Conservation (phyloP, 2,113 vertebrate species). For the Callionymus lyra region DNA sequence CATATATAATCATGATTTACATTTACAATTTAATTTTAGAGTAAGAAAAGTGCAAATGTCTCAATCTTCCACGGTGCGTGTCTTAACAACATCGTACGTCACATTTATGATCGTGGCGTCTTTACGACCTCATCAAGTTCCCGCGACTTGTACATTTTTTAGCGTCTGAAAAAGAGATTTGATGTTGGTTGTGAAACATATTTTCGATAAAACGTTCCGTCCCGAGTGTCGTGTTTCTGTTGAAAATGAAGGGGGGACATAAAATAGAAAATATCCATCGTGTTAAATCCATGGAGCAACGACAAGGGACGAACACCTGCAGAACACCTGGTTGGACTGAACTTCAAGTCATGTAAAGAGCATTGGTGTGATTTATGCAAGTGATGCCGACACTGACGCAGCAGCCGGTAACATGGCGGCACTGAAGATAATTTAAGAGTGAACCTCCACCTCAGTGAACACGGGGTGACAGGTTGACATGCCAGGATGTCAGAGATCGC, state of each 20-base stretch:
- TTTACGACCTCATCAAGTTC: no score
- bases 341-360: conserved; percentile 14
- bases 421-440: conserved; percentile 45
- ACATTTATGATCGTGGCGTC: no score
- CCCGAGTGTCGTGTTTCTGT: no score
- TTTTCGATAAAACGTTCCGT: neutral
- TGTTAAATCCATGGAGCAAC: no score
- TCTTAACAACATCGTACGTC: no score
- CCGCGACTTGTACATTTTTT: no score
- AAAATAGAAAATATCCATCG: no score
- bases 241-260: no score
- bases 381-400: conserved; percentile 15
- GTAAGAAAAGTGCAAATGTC: no score
- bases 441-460: conserved; percentile 15
- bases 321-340: conserved; percentile 1
- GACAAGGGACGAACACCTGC: conserved; percentile 11
- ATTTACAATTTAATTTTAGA: no score
- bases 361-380: conserved; percentile 28
- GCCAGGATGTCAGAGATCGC: conserved; percentile 19
- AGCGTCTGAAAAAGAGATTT: neutral
- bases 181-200: neutral
- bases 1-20: no score
- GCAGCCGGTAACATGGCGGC: conserved; percentile 19
- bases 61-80: no score
- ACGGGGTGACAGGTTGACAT: conserved; percentile 46